Evolutionary conservation across 2,797 vertebrate genomes (phyloP).

Genomic region (Passerculus sandwichensis): DNA sequence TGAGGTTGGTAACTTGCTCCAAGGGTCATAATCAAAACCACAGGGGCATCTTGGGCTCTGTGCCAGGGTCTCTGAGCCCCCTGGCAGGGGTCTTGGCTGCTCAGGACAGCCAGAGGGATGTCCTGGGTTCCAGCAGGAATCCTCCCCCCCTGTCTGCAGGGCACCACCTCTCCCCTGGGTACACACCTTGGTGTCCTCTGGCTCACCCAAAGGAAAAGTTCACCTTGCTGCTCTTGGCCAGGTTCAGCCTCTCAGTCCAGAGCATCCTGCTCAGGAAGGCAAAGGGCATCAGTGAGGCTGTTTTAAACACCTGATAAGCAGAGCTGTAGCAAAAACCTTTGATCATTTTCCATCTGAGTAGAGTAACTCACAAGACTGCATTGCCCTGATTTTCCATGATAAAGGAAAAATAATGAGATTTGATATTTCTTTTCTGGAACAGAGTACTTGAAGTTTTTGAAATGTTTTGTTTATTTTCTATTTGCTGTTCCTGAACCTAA

Average conservation of each 20-base stretch:
- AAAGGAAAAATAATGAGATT: not conserved
- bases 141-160: not conserved
- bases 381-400: not conserved
- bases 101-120: no score
- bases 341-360: not conserved
- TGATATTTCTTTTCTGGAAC: constrained; percentile 6
- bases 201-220: not conserved
- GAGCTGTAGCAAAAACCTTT: not conserved
- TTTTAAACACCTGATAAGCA: not conserved
- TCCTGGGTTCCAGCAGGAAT: not conserved
- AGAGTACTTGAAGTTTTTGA: not conserved
- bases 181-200: rapidly evolving
- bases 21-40: no score
- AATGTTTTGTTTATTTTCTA: not conserved
- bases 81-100: no score
- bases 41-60: no score
- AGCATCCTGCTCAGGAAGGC: not conserved
- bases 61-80: no score
- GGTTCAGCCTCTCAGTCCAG: not conserved
- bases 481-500: not conserved
- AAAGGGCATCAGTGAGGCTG: not conserved
- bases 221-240: not conserved
- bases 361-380: not conserved
- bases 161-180: not conserved
- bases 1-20: no score